Conservation (phyloP, 2,797 vertebrate species). For the Xyrichtys novacula region DNA sequence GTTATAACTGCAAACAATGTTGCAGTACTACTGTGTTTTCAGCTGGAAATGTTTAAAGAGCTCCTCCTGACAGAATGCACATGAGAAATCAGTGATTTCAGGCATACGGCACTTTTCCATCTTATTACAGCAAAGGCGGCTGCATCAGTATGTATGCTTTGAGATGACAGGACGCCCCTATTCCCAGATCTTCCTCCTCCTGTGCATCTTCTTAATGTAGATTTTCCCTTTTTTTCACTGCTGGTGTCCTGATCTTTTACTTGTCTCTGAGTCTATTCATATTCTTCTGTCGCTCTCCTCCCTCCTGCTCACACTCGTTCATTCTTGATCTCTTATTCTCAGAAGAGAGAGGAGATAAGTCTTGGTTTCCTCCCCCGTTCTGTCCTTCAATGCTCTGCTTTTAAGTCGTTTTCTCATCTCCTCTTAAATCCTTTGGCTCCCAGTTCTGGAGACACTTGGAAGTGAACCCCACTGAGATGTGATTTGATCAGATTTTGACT, state of each 20-base stretch:
- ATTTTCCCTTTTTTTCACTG: conserved; percentile 29
- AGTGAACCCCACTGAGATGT: neutral
- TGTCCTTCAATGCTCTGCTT: conserved; percentile 35
- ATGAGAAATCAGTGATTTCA: conserved; percentile 19
- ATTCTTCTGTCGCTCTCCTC: neutral
- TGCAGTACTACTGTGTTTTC: neutral
- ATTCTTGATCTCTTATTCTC: conserved; percentile 15
- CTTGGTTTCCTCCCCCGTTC: conserved; percentile 14
- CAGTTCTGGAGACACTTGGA: conserved; percentile 20
- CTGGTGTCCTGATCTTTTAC: conserved; percentile 11
- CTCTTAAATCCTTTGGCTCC: conserved; percentile 8
- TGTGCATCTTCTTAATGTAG: conserved; percentile 9
- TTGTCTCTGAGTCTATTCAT: conserved; percentile 20
- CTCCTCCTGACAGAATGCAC: conserved; percentile 13
- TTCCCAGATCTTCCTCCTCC: conserved; percentile 33
- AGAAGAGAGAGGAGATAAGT: conserved; percentile 14
- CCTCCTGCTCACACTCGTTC: conserved; percentile 17
- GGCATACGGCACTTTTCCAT: conserved; percentile 3
- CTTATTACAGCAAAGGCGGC: conserved; percentile 13
- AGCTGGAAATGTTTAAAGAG: conserved; percentile 7
- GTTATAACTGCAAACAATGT: neutral
- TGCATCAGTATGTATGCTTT: conserved; percentile 28
- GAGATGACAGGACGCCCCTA: conserved; percentile 27
- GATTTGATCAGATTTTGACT: neutral
- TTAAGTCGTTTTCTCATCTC: conserved; percentile 34